These are phyloP conservation scores for Agapornis canus DNA, from an alignment of 2,797 vertebrate species.

Conservation along the genomic window DNA sequence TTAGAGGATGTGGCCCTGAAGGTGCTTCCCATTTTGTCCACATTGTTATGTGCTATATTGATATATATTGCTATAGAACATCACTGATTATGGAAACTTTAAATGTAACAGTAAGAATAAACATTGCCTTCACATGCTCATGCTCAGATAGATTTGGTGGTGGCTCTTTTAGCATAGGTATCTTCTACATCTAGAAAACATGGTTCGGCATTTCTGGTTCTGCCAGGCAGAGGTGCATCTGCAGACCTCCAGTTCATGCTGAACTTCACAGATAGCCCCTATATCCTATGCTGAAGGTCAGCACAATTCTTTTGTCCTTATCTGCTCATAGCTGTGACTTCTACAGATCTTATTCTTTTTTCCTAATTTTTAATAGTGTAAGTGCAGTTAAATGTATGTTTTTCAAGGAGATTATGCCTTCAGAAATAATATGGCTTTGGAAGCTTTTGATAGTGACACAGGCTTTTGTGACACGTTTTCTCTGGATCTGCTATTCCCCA, in stretches of 20 bases:
- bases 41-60: neutral
- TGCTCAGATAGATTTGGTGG: neutral
- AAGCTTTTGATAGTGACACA: neutral
- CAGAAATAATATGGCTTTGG: neutral
- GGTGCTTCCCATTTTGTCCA: neutral
- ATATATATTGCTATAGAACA: neutral
- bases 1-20: neutral
- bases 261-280: neutral
- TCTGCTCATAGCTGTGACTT: accelerated
- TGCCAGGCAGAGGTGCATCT: neutral
- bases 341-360: neutral
- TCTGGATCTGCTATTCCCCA: neutral
- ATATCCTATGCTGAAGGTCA: neutral
- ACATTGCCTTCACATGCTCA: neutral
- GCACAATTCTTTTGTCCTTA: neutral
- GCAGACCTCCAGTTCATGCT: neutral
- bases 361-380: neutral
- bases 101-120: neutral
- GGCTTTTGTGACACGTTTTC: neutral
- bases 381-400: neutral
- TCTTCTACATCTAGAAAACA: neutral
- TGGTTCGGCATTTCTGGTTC: neutral
- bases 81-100: neutral
- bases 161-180: neutral
- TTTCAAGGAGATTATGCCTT: neutral